Base-by-base conservation (phyloP, 1,140 invertebrate genomes). In the Leptinotarsa lineolata region DNA sequence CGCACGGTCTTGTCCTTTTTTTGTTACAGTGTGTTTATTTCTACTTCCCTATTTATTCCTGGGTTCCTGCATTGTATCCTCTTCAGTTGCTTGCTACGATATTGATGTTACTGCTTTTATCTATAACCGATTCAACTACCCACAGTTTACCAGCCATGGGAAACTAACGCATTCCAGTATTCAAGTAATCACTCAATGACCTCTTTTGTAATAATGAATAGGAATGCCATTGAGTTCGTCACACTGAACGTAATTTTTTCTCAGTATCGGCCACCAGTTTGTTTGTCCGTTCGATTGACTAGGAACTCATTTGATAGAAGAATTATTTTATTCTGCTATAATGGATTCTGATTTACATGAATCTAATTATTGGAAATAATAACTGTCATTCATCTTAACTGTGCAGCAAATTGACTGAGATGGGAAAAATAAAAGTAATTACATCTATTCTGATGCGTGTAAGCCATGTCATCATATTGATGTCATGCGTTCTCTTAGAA, bases 321-420 rank as follows among this genome's bases (percentile, higher is more conserved):
- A 18, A 18, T 68, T n/a, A 68, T 68, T 68, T 68, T 6, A 45
- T 68, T 68, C 30, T 22, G 18, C 20, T 5, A 58, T 68, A 68
- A 68, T 68, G 46, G 67, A 48, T 68, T 63, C 22, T 63, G 60
- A 63, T 68, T 68, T 45, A 48, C 67, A 68, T 68, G 44, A 68
- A 68, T 18, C 15, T 68, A 68, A 48, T 68, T 68, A 68, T 15
- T 54, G 16, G 21, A 54, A 68, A 54, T 68, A 68, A 68, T 68
- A 68, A 68, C 67, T 68, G 67, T 68, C 45, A 68, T 68, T 68
- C 46, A 68, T 68, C 67, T 48, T 67, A 63, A 63, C 60, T 63
- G 60, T 63, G 18, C 60, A 24, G 60, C 60, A 63, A 63, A 63
- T 63, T 63, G 60, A 63, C 60, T 63, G 60, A 63, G 60, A 63